Evolutionary conservation across 2,113 vertebrate species (phyloP).

Genomic region (Melanostigma gelatinosum): DNA sequence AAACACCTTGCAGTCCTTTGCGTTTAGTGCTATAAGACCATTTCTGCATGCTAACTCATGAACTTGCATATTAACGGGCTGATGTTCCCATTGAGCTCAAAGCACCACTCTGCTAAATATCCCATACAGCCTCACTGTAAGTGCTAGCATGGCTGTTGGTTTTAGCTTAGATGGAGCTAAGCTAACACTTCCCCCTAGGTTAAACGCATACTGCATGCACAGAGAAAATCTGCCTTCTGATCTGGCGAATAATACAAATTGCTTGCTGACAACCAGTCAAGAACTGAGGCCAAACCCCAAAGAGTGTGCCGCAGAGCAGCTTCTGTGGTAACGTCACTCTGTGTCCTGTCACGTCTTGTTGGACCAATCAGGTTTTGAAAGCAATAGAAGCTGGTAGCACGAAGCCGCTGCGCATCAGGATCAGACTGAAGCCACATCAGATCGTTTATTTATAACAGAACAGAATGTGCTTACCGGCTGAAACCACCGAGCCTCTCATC

Average conservation of each 20-base stretch:
- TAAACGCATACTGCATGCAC: neutral
- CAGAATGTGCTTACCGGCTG: slow-evolving; percentile 71
- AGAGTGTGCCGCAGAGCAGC: neutral
- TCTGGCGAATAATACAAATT: neutral
- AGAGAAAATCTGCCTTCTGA: neutral
- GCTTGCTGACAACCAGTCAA: neutral
- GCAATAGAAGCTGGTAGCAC: neutral
- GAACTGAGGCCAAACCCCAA: neutral
- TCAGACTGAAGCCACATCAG: slow-evolving; percentile 36
- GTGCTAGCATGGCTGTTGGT: neutral
- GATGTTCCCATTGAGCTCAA: neutral
- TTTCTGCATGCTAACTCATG: neutral
- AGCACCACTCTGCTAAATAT: neutral
- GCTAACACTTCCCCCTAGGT: neutral
- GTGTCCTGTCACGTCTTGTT: neutral
- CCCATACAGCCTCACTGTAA: neutral
- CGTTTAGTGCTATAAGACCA: neutral
- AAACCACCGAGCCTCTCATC: slow-evolving; percentile 72
- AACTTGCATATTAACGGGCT: neutral
- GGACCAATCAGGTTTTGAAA: neutral
- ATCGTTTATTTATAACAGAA: slow-evolving; percentile 49
- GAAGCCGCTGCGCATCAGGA: slow-evolving; percentile 17
- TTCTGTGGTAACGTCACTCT: neutral
- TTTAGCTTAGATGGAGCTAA: neutral
- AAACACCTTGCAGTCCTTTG: neutral